phyloP scores from a whole-genome alignment of 1,140 invertebrate species.

The Adoxophyes honmai region DNA sequence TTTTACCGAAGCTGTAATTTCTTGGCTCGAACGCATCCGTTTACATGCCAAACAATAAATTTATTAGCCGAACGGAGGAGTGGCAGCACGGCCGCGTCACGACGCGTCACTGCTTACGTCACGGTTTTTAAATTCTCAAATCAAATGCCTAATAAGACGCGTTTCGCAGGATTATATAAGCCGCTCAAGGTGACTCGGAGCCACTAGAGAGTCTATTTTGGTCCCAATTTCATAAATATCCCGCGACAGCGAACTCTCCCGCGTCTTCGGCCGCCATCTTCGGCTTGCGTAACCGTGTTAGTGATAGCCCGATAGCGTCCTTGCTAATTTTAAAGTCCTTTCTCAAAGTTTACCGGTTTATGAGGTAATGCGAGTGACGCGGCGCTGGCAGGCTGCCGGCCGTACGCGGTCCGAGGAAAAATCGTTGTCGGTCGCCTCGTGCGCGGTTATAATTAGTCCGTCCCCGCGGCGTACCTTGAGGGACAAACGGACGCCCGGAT shows the following conservation, averaged over 20 bases:
- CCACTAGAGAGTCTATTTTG: conserved; percentile 70
- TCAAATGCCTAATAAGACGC: conserved; percentile 22
- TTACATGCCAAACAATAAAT: conserved; percentile 77
- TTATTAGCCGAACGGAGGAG: conserved; percentile 73
- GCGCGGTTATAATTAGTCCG: conserved; percentile 52
- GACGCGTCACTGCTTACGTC: conserved; percentile 64
- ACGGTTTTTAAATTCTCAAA: conserved; percentile 34
- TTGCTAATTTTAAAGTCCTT: conserved; percentile 76
- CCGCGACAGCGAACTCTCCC: conserved; percentile 71
- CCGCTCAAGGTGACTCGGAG: conserved; percentile 69
- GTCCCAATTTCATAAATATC: conserved; percentile 75
- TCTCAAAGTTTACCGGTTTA: conserved; percentile 65
- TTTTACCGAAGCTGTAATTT: conserved; percentile 75
- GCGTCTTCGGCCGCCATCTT: conserved; percentile 65
- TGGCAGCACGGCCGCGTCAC: conserved; percentile 64
- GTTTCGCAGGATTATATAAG: conserved; percentile 57
- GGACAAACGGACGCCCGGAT: conserved; percentile 32
- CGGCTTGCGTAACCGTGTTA: conserved; percentile 61
- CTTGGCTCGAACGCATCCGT: conserved; percentile 76
- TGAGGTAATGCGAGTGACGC: conserved; percentile 70
- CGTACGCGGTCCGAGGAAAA: conserved; percentile 47
- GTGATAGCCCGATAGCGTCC: conserved; percentile 58
- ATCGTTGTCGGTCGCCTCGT: conserved; percentile 46
- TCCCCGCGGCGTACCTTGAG: conserved; percentile 54
- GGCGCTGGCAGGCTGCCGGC: conserved; percentile 58